Conservation (phyloP, 2,888 invertebrate species). For the Mechanitis mazaeus region DNA sequence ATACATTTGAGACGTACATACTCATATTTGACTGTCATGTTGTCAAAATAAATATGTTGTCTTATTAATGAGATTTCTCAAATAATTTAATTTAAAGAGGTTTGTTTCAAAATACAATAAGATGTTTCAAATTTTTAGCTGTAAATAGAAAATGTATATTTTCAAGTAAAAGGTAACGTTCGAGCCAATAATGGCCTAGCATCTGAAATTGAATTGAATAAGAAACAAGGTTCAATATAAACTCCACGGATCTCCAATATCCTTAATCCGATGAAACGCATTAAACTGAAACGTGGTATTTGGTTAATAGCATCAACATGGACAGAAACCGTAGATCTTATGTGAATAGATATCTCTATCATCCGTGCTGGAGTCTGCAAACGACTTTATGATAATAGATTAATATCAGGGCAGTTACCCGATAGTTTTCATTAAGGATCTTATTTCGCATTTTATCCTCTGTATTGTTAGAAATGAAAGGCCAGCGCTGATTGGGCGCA, state of each 20-base stretch:
- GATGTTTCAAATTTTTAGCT: no score
- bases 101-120: no score
- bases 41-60: neutral
- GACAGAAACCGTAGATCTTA: constrained; percentile 7
- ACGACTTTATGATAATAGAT: constrained; percentile 40
- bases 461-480: constrained; percentile 34
- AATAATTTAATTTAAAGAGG: no score
- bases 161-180: no score
- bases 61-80: neutral
- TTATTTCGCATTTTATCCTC: constrained; percentile 38
- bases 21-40: neutral
- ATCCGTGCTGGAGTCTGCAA: constrained; percentile 33
- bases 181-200: no score
- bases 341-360: constrained; percentile 28
- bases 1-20: neutral
- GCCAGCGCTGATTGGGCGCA: constrained; percentile 36
- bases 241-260: constrained; percentile 5
- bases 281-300: constrained; percentile 22
- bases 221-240: neutral
- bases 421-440: constrained; percentile 41
- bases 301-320: constrained; percentile 16
- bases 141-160: no score
- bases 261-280: constrained; percentile 11
- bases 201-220: no score
- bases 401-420: constrained; percentile 34